Evolutionary conservation across 2,113 vertebrate species (phyloP).

Genomic region (Phyllopteryx taeniolatus): DNA sequence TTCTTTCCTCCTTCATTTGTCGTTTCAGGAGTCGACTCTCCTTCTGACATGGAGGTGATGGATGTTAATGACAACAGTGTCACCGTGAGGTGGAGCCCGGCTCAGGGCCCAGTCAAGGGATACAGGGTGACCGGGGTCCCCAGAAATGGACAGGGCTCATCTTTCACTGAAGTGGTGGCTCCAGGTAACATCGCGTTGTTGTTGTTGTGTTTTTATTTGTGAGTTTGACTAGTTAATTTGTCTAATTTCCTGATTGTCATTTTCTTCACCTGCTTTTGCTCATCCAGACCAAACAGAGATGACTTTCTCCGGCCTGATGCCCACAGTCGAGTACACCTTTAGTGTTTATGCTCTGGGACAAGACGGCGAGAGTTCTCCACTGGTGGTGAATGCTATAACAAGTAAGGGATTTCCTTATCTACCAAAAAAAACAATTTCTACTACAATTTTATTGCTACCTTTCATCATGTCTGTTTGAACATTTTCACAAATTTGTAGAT

Average conservation of each 20-base stretch:
- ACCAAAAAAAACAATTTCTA: neutral
- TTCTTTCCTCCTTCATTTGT: neutral
- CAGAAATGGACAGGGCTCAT: conserved; percentile 79
- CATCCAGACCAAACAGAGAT: conserved; percentile 87
- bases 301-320: conserved; percentile 91
- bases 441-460: neutral
- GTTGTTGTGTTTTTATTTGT: neutral
- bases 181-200: conserved; percentile 73
- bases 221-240: neutral
- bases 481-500: conserved; percentile 64
- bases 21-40: conserved; percentile 83
- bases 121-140: conserved; percentile 89
- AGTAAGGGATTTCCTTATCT: conserved; percentile 69
- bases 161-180: conserved; percentile 79
- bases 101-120: conserved; percentile 83
- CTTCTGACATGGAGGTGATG: conserved; percentile 85
- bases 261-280: neutral
- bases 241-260: neutral
- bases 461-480: neutral
- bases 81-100: conserved; percentile 88
- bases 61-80: conserved; percentile 87
- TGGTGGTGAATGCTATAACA: conserved; percentile 85
- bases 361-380: conserved; percentile 84
- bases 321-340: conserved; percentile 84
- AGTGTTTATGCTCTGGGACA: conserved; percentile 85